Base-by-base conservation (phyloP, 2,113 vertebrate genomes). In the Cochlearius cochlearius region DNA sequence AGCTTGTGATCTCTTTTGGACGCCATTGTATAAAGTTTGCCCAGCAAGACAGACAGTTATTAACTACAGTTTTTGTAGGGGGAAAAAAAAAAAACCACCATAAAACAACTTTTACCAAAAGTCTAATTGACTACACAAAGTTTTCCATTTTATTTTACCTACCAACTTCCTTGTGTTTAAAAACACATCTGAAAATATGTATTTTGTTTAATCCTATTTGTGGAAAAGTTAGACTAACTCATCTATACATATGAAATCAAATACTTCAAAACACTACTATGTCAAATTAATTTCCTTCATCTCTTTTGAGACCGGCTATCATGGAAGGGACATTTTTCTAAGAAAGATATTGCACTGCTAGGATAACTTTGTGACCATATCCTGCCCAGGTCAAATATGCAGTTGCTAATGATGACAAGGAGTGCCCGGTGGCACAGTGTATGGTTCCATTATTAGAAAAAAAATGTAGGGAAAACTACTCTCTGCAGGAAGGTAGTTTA, bases 71-170 rank as follows among this genome's bases (percentile, higher is more conserved):
- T 69, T 84, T 55, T 34, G 5, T 10, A 27, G 15, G 3, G 5
- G n/a, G 4, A 10, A 6, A 29, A 3, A 60, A 23, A n/a, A n/a
- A n/a, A n/a, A n/a, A n/a, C n/a, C 7, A 47, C 3, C 5, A 49
- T 49, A 34, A 88, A 75, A 50, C 11, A 2, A n/a, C 9, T 91
- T 56, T 59, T 80, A 66, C 5, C 2, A 69, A 69, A 72, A 43
- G 12, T 36, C 3, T 58, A 45, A 25, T 22, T 58, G 21, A 41
- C 6, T 25, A 47, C 15, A 62, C 4, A 27, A 12, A 10, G 9
- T 73, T 84, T 84, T 92, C 32, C 2, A 21, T 52, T 76, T 83
- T 66, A 41, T 62, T 66, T 90, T 88, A 14, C 4, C 66, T 76
- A 49, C 62, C n/a, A 50, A 13, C 22, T 45, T 1, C 8, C 4